A percentile compares a stretch with the other conserved stretches of the same genome.
These are phyloP conservation scores for Oxyscelio sp. DNA, from an alignment of 2,888 invertebrate species.

Conservation along the genomic window DNA sequence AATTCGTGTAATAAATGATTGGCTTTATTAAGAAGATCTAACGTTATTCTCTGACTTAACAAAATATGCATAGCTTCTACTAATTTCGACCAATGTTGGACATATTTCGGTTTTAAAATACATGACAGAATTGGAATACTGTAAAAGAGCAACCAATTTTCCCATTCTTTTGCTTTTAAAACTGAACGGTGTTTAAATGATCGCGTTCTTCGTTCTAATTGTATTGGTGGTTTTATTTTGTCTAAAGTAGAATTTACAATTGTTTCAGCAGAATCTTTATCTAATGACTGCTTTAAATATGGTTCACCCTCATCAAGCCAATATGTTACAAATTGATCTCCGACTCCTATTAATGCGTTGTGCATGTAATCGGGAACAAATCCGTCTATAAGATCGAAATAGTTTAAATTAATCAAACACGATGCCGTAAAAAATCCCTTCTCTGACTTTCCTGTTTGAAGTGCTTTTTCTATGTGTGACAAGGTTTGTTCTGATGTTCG, in stretches of 20 bases:
- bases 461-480: constrained; percentile 10
- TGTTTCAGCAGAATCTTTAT: neutral
- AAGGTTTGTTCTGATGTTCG: neutral
- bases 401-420: constrained; percentile 15
- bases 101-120: constrained; percentile 23
- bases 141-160: constrained; percentile 44
- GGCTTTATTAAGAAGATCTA: constrained; percentile 6
- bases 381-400: constrained; percentile 61
- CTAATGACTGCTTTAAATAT: constrained; percentile 1
- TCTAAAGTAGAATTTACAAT: constrained; percentile 18
- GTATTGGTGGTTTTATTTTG: constrained; percentile 22
- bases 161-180: constrained; percentile 42
- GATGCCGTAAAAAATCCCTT: constrained; percentile 29
- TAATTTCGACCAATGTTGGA: constrained; percentile 34
- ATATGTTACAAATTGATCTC: constrained; percentile 42
- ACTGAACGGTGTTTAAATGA: constrained; percentile 27
- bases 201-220: constrained; percentile 40
- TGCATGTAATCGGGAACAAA: constrained; percentile 72
- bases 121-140: constrained; percentile 44
- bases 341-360: constrained; percentile 37
- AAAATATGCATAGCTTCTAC: constrained; percentile 31
- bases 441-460: neutral
- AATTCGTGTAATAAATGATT: constrained; percentile 20
- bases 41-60: constrained; percentile 5
- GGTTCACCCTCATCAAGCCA: constrained; percentile 49